These are phyloP conservation scores for Chloebia gouldiae DNA, from an alignment of 2,113 vertebrate genomes.

Conservation along the genomic window DNA sequence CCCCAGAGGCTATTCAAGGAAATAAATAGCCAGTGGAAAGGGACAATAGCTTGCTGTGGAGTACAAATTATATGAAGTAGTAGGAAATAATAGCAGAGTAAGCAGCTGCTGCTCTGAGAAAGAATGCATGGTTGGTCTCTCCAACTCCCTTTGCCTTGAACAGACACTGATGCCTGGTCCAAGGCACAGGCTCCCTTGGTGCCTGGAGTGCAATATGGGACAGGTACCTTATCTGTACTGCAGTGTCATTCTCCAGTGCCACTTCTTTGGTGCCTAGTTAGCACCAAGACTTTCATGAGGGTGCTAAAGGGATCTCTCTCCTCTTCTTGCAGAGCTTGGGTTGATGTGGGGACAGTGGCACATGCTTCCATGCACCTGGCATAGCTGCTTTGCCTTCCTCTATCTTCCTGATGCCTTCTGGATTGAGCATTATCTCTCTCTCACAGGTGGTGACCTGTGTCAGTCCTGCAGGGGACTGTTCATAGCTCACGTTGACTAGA, in stretches of 20 bases:
- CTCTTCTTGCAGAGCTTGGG: background rate
- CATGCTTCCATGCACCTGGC: accelerated
- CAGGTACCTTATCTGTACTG: background rate
- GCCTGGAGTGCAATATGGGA: background rate
- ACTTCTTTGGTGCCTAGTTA: background rate
- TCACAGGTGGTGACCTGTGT: background rate
- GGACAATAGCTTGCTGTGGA: constrained; percentile 58
- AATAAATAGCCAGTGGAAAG: constrained; percentile 65
- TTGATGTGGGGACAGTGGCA: background rate
- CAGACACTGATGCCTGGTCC: background rate
- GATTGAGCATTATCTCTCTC: background rate
- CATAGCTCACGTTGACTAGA: background rate
- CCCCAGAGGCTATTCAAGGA: constrained; percentile 66
- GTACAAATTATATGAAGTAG: constrained; percentile 64
- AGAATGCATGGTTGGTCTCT: constrained; percentile 1
- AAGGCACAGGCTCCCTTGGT: background rate
- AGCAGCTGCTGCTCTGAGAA: constrained; percentile 32
- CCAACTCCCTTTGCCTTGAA: constrained; percentile 18
- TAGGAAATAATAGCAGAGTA: constrained; percentile 65
- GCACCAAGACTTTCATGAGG: background rate
- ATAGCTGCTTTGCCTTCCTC: background rate
- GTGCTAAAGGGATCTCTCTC: background rate
- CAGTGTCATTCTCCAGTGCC: background rate
- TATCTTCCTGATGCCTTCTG: background rate
- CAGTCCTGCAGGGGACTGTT: background rate